Evolutionary conservation across 2,888 invertebrate genomes (phyloP).

Genomic region (Cantharis flavilabris): DNA sequence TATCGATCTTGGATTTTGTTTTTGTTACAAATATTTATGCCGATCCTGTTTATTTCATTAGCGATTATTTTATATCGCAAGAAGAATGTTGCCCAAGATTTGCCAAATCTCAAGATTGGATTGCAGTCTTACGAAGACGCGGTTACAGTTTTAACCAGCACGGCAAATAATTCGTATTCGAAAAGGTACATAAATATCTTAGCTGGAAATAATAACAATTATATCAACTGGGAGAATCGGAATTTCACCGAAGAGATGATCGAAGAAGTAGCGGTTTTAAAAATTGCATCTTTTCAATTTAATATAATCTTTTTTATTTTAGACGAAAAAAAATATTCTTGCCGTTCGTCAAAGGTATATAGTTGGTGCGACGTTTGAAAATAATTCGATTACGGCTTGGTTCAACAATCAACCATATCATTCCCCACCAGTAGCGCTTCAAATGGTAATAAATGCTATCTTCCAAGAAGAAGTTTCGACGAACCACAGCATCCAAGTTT

Average conservation of each 20-base stretch:
- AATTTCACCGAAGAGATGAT: conserved; percentile 55
- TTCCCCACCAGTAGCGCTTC: conserved; percentile 67
- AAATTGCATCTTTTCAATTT: background rate
- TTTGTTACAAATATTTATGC: conserved; percentile 69
- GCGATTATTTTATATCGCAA: conserved; percentile 64
- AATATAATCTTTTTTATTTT: conserved; percentile 2
- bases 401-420: conserved; percentile 79
- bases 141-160: conserved; percentile 44
- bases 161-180: conserved; percentile 43
- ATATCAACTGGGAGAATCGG: conserved; percentile 29
- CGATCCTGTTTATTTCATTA: conserved; percentile 65
- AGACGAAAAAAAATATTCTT: background rate
- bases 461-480: conserved; percentile 49
- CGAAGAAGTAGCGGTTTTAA: conserved; percentile 41
- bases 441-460: conserved; percentile 65
- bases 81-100: conserved; percentile 54
- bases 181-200: conserved; percentile 46
- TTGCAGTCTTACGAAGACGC: conserved; percentile 56
- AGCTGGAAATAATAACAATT: conserved; percentile 2
- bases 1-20: conserved; percentile 70
- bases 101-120: conserved; percentile 62
- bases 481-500: conserved; percentile 48
- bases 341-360: conserved; percentile 39
- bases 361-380: conserved; percentile 60
- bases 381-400: conserved; percentile 61